Conservation (phyloP, 2,113 vertebrate genomes). For the Mobula hypostoma region DNA sequence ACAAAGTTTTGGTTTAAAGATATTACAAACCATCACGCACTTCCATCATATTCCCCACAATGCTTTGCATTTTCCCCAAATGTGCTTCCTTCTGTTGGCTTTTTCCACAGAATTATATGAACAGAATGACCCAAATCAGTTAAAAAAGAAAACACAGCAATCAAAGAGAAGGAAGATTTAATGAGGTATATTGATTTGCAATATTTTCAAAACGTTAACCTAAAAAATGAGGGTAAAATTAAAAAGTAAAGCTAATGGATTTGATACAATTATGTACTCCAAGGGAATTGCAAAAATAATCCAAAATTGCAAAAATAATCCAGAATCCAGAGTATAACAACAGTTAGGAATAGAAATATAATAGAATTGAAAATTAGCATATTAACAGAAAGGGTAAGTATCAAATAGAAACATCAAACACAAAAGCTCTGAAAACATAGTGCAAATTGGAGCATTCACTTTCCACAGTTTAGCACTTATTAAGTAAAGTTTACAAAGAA, state of each 20-base stretch:
- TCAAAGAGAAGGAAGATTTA: not conserved
- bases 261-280: too few species aligned
- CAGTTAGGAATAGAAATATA: not conserved
- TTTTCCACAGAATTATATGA: not conserved
- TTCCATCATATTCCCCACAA: not conserved
- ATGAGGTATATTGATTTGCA: not conserved
- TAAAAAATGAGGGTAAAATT: not conserved
- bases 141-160: not conserved
- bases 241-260: not conserved
- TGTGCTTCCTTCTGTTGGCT: constrained; percentile 13
- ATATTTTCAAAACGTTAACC: not conserved
- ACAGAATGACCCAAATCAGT: not conserved
- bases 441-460: constrained; percentile 10
- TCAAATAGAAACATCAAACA: not conserved
- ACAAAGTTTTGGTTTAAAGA: not conserved
- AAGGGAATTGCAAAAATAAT: not conserved
- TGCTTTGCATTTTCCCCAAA: not conserved
- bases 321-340: not conserved
- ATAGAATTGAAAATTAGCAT: not conserved
- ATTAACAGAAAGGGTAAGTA: not conserved
- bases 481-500: not conserved
- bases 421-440: not conserved
- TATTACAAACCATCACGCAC: not conserved
- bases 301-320: not conserved
- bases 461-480: not conserved